phyloP scores from a whole-genome alignment of 2,888 invertebrate species.

The Microdon myrmicae region DNA sequence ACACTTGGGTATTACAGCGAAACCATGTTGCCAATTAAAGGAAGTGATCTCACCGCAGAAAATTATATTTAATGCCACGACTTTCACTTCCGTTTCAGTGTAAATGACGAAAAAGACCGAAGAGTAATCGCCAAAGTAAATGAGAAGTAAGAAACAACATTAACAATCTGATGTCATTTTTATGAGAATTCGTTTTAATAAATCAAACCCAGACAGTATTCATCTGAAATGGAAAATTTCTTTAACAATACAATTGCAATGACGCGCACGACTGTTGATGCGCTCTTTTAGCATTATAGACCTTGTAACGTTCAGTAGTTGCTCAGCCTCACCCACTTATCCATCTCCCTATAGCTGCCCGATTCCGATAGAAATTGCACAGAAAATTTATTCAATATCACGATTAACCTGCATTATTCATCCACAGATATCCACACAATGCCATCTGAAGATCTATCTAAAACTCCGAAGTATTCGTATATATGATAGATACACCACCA shows the following conservation, averaged over 20 bases:
- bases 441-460: no score
- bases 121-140: no score
- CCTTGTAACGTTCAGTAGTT: conserved; percentile 19
- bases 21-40: conserved; percentile 45
- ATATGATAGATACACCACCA: no score
- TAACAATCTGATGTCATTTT: conserved; percentile 40
- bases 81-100: conserved; percentile 48
- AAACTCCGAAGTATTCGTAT: no score
- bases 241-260: no score
- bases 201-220: no score
- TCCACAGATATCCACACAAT: conserved; percentile 23
- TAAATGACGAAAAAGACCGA: conserved; percentile 13
- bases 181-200: conserved; percentile 1
- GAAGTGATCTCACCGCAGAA: conserved; percentile 49
- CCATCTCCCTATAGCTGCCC: no score
- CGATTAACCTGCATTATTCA: conserved; percentile 47
- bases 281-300: conserved; percentile 26
- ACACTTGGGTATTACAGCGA: conserved; percentile 19
- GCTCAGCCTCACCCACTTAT: conserved; percentile 33
- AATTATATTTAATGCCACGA: conserved; percentile 44
- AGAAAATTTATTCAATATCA: conserved; percentile 43
- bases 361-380: conserved; percentile 5
- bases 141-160: no score
- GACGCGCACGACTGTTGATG: no score
- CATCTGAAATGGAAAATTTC: no score